Conservation (phyloP, 2,888 invertebrate genomes). For the Agrenia bidenticulata region DNA sequence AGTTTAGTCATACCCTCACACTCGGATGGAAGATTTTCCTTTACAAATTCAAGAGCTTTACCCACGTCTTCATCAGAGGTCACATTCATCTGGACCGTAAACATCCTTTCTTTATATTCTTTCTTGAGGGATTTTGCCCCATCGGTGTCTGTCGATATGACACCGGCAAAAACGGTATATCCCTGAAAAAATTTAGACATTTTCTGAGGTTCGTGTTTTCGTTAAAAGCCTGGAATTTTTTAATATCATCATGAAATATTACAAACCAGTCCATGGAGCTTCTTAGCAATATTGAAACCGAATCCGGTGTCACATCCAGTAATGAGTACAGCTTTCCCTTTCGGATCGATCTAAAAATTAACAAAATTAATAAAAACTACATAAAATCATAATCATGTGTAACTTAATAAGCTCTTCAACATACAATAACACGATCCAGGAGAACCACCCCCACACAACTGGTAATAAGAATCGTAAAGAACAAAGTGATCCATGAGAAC, state of each 20-base stretch:
- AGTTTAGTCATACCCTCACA: slow-evolving; percentile 3
- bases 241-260: background rate
- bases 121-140: slow-evolving; percentile 47
- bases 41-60: slow-evolving; percentile 53
- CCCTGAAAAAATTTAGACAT: slow-evolving; percentile 61
- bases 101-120: slow-evolving; percentile 50
- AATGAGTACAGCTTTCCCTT: slow-evolving; percentile 78
- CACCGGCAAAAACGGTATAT: slow-evolving; percentile 82
- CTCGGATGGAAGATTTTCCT: slow-evolving; percentile 34
- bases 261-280: slow-evolving; percentile 69
- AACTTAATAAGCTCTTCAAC: too few species aligned
- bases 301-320: slow-evolving; percentile 80
- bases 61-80: slow-evolving; percentile 55
- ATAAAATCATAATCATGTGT: background rate
- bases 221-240: slow-evolving; percentile 66
- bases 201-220: slow-evolving; percentile 55
- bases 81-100: slow-evolving; percentile 57
- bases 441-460: slow-evolving; percentile 20
- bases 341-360: slow-evolving; percentile 69
- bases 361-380: too few species aligned
- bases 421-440: slow-evolving; percentile 24
- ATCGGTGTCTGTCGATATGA: slow-evolving; percentile 41
- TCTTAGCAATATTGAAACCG: slow-evolving; percentile 72
- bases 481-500: slow-evolving; percentile 25
- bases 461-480: slow-evolving; percentile 19